Percentiles rank a stretch among this genome's conserved stretches.
Evolutionary conservation across 2,797 vertebrate genomes (phyloP).

Genomic region (Dipus sagitta): DNA sequence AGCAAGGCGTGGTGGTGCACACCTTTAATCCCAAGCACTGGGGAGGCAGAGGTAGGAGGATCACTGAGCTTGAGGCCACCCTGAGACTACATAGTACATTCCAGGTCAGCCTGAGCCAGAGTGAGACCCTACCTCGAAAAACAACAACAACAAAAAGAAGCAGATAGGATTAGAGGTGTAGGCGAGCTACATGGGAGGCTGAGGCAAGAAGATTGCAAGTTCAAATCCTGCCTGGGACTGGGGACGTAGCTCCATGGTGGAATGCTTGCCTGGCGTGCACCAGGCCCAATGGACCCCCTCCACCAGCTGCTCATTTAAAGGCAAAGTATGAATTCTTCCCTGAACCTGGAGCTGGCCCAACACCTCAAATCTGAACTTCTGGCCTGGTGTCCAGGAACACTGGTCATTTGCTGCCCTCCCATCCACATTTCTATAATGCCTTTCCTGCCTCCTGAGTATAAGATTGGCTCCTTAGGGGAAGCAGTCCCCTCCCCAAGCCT

Average conservation of each 20-base stretch:
- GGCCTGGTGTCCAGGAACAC: not conserved
- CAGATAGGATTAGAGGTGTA: too few relatives aligned
- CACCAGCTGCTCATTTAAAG: not conserved
- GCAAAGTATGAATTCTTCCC: not conserved
- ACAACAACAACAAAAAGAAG: constrained; percentile 35
- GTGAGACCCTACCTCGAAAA: not conserved
- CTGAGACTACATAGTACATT: not conserved
- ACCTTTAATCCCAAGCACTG: not conserved
- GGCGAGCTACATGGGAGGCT: too few relatives aligned
- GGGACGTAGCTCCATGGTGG: not conserved
- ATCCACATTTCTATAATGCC: not conserved
- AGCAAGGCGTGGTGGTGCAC: not conserved
- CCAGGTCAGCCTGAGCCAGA: not conserved
- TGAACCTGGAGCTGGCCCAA: not conserved
- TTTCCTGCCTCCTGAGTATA: not conserved
- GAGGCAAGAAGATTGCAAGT: not conserved
- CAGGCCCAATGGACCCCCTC: not conserved
- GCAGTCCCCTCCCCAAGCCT: not conserved
- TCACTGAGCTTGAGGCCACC: too few relatives aligned
- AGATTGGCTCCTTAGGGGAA: not conserved
- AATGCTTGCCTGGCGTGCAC: not conserved
- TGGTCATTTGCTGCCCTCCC: not conserved
- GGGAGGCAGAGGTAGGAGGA: not conserved
- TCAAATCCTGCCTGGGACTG: not conserved
- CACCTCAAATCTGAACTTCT: not conserved